Conservation (phyloP, 1,140 invertebrate genomes). For the Pentalonia nigronervosa region DNA sequence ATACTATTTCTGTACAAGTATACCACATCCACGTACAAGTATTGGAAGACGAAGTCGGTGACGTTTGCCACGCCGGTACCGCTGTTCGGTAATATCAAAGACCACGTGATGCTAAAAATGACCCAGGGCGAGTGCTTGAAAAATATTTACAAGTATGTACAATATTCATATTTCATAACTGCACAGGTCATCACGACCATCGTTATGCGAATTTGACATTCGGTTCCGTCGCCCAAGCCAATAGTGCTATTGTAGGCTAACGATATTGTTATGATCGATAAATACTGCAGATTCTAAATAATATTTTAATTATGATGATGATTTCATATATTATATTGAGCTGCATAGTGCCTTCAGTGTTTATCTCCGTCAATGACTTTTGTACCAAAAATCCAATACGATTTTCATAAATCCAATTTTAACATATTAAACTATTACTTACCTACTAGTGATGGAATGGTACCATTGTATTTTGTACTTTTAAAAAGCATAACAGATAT, state of each 20-base stretch:
- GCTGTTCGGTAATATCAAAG: constrained; percentile 65
- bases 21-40: constrained; percentile 65
- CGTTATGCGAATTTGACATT: background rate
- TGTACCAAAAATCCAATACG: too few species aligned
- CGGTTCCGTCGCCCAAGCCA: background rate
- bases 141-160: constrained; percentile 62
- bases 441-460: too few species aligned
- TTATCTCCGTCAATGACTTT: too few species aligned
- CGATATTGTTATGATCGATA: background rate
- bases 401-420: too few species aligned
- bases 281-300: background rate
- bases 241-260: background rate
- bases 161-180: background rate
- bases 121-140: constrained; percentile 60
- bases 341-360: background rate
- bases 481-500: too few species aligned
- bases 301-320: background rate
- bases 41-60: constrained; percentile 65
- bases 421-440: too few species aligned
- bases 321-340: background rate
- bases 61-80: constrained; percentile 64
- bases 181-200: background rate
- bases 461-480: too few species aligned
- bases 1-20: constrained; percentile 62
- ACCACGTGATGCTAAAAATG: constrained; percentile 57